phyloP scores from a whole-genome alignment of 2,888 invertebrate species.

The Drosophila pegasa region DNA sequence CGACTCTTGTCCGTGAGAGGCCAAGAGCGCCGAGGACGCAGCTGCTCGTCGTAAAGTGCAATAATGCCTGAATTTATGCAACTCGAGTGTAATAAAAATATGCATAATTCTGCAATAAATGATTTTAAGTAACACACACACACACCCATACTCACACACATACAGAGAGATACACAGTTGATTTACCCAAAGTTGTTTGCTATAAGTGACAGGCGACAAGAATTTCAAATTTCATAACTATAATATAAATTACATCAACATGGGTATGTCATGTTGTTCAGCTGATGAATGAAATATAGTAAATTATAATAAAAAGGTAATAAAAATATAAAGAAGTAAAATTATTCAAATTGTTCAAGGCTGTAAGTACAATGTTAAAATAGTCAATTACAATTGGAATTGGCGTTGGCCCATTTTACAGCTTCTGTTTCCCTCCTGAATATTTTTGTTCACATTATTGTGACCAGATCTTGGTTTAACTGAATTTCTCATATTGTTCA shows the following conservation, averaged over 20 bases:
- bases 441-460: no score
- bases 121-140: constrained; percentile 74
- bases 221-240: constrained; percentile 16
- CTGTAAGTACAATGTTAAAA: no score
- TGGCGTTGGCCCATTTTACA: no score
- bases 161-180: constrained; percentile 28
- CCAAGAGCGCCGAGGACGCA: constrained; percentile 45
- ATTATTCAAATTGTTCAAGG: not conserved
- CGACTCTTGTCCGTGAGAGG: constrained; percentile 42
- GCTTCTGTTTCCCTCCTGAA: no score
- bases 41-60: constrained; percentile 79
- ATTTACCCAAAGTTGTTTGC: constrained; percentile 43
- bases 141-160: constrained; percentile 31
- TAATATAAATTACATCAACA: not conserved
- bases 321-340: no score
- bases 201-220: constrained; percentile 66
- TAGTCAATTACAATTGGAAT: no score
- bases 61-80: constrained; percentile 80
- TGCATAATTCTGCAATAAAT: constrained; percentile 79
- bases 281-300: not conserved
- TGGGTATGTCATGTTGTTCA: not conserved
- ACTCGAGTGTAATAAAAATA: constrained; percentile 78
- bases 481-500: no score
- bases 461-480: no score
- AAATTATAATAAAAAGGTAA: no score